Conservation (phyloP, 2,888 invertebrate species). For the Netelia fuscicornis region DNA sequence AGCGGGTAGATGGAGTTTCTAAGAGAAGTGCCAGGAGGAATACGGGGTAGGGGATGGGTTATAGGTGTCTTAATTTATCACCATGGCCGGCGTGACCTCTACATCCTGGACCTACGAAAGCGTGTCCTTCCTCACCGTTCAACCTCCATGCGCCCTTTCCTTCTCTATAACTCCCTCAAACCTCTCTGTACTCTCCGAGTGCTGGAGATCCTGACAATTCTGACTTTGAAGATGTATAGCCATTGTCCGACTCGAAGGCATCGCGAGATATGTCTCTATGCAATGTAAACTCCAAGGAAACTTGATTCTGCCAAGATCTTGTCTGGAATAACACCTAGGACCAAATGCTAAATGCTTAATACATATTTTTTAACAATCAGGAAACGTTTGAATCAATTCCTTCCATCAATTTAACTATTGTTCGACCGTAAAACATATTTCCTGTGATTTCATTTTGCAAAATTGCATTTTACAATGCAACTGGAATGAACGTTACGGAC, state of each 20-base stretch:
- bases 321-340: too few relatives aligned
- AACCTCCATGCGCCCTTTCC: slow-evolving; percentile 26
- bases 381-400: too few relatives aligned
- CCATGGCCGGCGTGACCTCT: slow-evolving; percentile 64
- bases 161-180: slow-evolving; percentile 19
- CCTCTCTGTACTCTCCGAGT: slow-evolving; percentile 26
- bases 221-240: slow-evolving; percentile 63
- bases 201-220: slow-evolving; percentile 57
- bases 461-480: too few relatives aligned
- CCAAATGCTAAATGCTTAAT: too few relatives aligned
- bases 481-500: too few relatives aligned
- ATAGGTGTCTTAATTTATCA: slow-evolving; percentile 80
- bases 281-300: slow-evolving; percentile 12
- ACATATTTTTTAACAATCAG: too few relatives aligned
- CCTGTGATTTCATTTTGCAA: too few relatives aligned
- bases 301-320: neutral
- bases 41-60: slow-evolving; percentile 50
- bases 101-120: slow-evolving; percentile 67
- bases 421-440: too few relatives aligned
- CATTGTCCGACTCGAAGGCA: slow-evolving; percentile 52
- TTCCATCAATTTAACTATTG: too few relatives aligned
- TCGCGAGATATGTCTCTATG: slow-evolving; percentile 29
- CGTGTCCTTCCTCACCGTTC: slow-evolving; percentile 41
- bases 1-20: slow-evolving; percentile 65
- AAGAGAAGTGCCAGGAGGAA: slow-evolving; percentile 69